These are phyloP conservation scores for Phylloscopus collybita DNA, from an alignment of 2,797 vertebrate species.

Conservation along the genomic window DNA sequence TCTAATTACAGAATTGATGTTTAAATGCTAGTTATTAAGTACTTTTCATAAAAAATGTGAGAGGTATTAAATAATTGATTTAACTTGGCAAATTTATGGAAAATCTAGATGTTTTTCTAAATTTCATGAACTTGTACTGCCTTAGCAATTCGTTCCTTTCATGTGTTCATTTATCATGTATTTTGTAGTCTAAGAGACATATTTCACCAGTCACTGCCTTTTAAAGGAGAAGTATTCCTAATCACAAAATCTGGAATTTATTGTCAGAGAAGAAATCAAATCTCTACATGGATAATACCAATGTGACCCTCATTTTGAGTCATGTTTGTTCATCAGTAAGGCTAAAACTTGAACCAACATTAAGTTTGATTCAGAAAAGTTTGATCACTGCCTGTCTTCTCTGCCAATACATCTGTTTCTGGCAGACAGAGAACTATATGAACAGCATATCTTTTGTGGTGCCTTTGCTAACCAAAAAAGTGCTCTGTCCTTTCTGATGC, in stretches of 20 bases:
- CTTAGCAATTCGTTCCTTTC: background rate
- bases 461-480: background rate
- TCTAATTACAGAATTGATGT: background rate
- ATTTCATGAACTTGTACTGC: background rate
- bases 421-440: background rate
- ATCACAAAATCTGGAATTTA: background rate
- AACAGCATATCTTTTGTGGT: background rate
- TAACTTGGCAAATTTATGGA: background rate
- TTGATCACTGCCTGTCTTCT: background rate
- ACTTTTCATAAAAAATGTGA: background rate
- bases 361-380: background rate
- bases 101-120: background rate
- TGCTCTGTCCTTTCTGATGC: background rate
- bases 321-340: rapidly evolving
- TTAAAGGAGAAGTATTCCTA: background rate
- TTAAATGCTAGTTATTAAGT: background rate
- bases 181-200: background rate
- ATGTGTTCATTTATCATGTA: background rate
- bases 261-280: background rate
- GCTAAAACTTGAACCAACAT: background rate
- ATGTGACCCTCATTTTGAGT: background rate
- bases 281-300: background rate
- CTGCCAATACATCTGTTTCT: background rate
- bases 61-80: background rate
- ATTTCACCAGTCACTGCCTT: background rate